Base-by-base conservation (phyloP, 2,888 invertebrate species). In the Cataglyphis rosenhaueri region DNA sequence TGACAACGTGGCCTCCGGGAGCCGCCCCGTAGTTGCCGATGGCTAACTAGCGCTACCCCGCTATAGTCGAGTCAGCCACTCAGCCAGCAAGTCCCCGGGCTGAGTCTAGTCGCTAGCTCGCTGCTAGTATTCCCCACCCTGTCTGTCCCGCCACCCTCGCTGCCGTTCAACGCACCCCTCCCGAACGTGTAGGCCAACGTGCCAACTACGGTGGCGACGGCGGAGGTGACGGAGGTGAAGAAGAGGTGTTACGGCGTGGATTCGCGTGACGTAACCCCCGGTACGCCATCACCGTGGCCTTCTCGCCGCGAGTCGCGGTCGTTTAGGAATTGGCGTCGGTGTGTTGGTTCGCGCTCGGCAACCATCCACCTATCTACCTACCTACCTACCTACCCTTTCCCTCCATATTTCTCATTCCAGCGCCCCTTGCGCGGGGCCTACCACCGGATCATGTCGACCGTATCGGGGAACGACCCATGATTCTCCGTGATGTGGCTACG, bases 31-130 rank as follows among this genome's bases (percentile, higher is more conserved):
- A 89, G 85, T 87, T 86, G 85, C 87, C 88, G 88, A 71, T 93
- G 93, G 93, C 93, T 92, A 93, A 93, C 92, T 93, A 93, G 88
- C 88, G 81, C 89, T 87, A 89, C 90, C 90, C 90, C 91, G 85
- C 89, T 86, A 89, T 90, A 89, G 87, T 86, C 86, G 87, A 84
- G 76, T 89, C 91, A 93, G 94, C 93, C 94, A 93, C 92, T 94
- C 93, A 88, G 94, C 93, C 94, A 94, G 94, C 94, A 94, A 94
- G 94, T 94, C 93, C 92, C 83, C 89, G 90, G 90, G 89, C 86
- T 87, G 76, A 76, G 87, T 86, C 84, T 88, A 88, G 89, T 87
- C 88, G 87, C 84, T 81, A 82, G 85, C 84, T 81, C 83, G 84
- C 81, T 82, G 86, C 82, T 84, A 87, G 84, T 87, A 89, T 89